Conservation (phyloP, 2,113 vertebrate genomes). For the Forbesichthys agassizii region DNA sequence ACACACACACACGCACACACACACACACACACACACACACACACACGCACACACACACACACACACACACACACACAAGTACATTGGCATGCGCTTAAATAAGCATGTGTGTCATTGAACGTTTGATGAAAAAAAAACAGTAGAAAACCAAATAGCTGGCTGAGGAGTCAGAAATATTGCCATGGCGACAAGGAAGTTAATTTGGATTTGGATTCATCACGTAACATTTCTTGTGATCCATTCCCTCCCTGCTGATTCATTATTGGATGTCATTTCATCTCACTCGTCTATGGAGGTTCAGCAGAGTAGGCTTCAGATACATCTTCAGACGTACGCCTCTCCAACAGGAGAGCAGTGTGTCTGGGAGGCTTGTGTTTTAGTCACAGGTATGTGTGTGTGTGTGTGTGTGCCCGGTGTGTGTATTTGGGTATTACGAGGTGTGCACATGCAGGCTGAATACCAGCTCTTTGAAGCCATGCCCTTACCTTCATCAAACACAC, state of each 20-base stretch:
- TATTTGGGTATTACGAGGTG: conserved; percentile 10
- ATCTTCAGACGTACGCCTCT: conserved; percentile 7
- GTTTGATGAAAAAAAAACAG: background rate
- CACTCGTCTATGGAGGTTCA: conserved; percentile 26
- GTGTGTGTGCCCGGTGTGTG: conserved; percentile 20
- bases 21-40: conserved; percentile 21
- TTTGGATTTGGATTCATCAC: background rate
- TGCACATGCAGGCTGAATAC: conserved; percentile 59
- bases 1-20: background rate
- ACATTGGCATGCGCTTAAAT: background rate
- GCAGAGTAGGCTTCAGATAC: conserved; percentile 62
- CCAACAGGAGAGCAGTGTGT: conserved; percentile 17
- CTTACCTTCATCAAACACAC: conserved; percentile 87
- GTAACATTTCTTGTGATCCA: conserved; percentile 1
- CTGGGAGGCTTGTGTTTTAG: background rate
- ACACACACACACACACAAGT: background rate
- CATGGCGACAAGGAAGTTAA: too few species aligned
- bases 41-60: background rate
- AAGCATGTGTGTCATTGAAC: background rate
- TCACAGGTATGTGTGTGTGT: background rate
- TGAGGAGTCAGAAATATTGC: too few species aligned
- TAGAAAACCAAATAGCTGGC: background rate
- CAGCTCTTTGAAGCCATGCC: conserved; percentile 83
- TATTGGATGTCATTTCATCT: conserved; percentile 34
- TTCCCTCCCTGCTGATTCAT: conserved; percentile 8